A percentile compares a stretch with the other conserved stretches of the same genome.
phyloP scores from a whole-genome alignment of 2,113 vertebrate genomes.

The Pseudorhombus dupliciocellatus region DNA sequence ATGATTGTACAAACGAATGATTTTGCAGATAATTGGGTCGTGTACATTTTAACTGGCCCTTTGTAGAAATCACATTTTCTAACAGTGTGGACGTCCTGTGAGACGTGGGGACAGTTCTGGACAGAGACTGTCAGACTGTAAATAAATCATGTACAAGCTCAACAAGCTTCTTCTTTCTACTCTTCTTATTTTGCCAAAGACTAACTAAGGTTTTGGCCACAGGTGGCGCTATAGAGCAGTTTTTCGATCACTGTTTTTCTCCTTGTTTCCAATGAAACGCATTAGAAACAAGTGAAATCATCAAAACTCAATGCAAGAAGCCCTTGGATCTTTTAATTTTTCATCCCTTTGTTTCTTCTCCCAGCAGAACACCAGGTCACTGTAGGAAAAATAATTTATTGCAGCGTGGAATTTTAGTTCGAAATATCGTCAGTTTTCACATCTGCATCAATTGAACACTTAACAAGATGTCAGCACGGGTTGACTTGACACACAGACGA shows the following conservation, averaged over 20 bases:
- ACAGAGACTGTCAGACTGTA: slow-evolving; percentile 42
- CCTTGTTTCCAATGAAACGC: too few species aligned
- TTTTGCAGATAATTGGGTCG: slow-evolving; percentile 49
- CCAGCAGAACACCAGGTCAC: slow-evolving; percentile 24
- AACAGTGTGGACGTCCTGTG: slow-evolving; percentile 33
- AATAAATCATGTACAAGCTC: slow-evolving; percentile 58
- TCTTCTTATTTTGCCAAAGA: not conserved
- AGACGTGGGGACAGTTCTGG: slow-evolving; percentile 45
- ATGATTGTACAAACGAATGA: slow-evolving; percentile 44
- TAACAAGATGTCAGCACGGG: slow-evolving; percentile 23
- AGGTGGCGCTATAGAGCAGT: too few species aligned
- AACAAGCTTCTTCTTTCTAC: not conserved
- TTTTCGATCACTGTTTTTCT: too few species aligned
- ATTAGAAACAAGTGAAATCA: too few species aligned
- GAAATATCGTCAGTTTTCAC: slow-evolving; percentile 34
- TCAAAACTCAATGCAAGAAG: too few species aligned
- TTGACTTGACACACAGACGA: slow-evolving; percentile 20
- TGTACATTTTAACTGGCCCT: slow-evolving; percentile 51
- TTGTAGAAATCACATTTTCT: slow-evolving; percentile 66
- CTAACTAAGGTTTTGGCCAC: too few species aligned
- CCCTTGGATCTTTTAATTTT: too few species aligned
- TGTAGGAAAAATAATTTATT: slow-evolving; percentile 75
- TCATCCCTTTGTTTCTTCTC: not conserved
- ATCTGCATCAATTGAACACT: slow-evolving; percentile 59
- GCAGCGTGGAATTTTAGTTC: slow-evolving; percentile 56